Base-by-base conservation (phyloP, 2,113 vertebrate genomes). In the Nannospalax galili region DNA sequence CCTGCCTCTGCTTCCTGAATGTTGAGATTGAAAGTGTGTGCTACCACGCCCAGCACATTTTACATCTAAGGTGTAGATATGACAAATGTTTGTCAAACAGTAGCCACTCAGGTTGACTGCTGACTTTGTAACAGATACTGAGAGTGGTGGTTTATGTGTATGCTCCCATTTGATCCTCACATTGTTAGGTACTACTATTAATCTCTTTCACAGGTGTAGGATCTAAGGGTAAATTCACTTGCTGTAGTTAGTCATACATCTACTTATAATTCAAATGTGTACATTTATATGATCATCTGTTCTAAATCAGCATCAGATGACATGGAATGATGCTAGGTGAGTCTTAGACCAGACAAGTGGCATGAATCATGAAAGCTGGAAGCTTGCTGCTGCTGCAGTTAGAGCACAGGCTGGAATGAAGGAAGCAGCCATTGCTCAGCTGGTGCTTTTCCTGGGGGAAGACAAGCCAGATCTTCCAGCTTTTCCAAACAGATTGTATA, bases 391-490 rank as follows among this genome's bases (percentile, higher is more conserved):
- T 10, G 1, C 19, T 14, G 79, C 48, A 14, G 62, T 69, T 62
- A 35, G 85, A 52, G 28, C 14, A 7, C 8, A 14, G 17, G 58
- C 20, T 81, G 16, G 8, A 37, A 26, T 77, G 22, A 35, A 73
- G 65, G 93, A 69, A 70, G 78, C 26, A 42, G 75, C 28, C 52
- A 0, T 84, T 90, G 17, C n/a, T 16, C 42, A 87, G 92, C 48
- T 45, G 88, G 45, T 16, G 10, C 52, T 65, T 45, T 90, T 80
- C 48, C 2, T 26, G 1, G 42, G 74, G 56, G 80, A 60, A 81
- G 77, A 9, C 62, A 8, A 42, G 94, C 95, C 72, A 48, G 81
- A 91, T 85, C n/a, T 90, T 84, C 96, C 74, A 37, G 92, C 78
- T 95, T 94, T 90, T 81, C 64, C 37, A 48, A 86, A 80, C 45